Conservation (phyloP, 2,888 invertebrate species). For the Drosophila siamana region DNA sequence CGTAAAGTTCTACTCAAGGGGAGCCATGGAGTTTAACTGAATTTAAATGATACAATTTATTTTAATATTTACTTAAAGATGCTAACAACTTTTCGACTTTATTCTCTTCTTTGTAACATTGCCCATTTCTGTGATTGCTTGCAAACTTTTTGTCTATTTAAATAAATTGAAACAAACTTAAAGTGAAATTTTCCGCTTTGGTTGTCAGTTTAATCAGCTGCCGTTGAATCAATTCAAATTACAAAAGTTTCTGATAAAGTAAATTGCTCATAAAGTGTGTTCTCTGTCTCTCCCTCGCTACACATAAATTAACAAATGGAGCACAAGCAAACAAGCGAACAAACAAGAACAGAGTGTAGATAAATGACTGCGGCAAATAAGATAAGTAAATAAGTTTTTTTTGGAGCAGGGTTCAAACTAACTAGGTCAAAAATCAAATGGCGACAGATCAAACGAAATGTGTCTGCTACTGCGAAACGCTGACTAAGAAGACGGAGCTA, state of each 20-base stretch:
- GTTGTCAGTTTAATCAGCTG: conserved; percentile 35
- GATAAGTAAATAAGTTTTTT: conserved; percentile 47
- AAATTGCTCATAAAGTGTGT: conserved; percentile 41
- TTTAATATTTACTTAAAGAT: neutral
- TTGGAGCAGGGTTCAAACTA: conserved; percentile 24
- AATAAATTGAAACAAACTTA: conserved; percentile 17
- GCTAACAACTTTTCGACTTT: neutral
- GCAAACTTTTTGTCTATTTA: conserved; percentile 12
- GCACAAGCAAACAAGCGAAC: conserved; percentile 5
- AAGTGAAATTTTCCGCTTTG: conserved; percentile 11
- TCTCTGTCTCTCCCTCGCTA: conserved; percentile 3
- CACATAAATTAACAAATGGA: conserved; percentile 22
- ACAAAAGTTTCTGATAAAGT: conserved; percentile 55
- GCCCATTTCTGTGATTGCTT: neutral
- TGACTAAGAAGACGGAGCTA: conserved; percentile 1
- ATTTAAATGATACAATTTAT: neutral
- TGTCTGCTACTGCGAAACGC: conserved; percentile 23
- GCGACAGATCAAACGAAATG: conserved; percentile 47
- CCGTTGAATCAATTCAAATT: conserved; percentile 52
- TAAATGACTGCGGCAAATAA: conserved; percentile 43
- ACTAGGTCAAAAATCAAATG: conserved; percentile 60
- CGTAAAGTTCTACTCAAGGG: neutral
- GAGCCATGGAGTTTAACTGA: neutral
- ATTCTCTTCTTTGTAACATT: neutral
- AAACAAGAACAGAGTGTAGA: conserved; percentile 1